Base-by-base conservation (phyloP, 2,888 invertebrate species). In the Torymus auratus region DNA sequence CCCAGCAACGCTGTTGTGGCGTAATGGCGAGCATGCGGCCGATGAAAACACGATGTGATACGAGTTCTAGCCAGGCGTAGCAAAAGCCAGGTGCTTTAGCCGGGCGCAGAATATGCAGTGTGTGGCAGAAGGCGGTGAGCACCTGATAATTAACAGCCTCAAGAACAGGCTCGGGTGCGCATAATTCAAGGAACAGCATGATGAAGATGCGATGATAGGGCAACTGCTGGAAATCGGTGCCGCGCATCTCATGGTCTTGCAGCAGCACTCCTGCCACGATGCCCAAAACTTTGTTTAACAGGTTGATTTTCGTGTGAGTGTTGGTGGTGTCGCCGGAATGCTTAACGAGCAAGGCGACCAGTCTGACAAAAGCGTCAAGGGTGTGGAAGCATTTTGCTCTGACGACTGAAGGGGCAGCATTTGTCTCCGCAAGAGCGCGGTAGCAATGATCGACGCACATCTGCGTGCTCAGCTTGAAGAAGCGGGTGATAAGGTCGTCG, bases 131-230 rank as follows among this genome's bases (percentile, higher is more conserved):
- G 11, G 98, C 98, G 17, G 97, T 98, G 69, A 99, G 93, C 85
- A 98, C 96, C 92, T 96, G 97, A 91, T 96, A 97, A 92, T 97
- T 98, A 88, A 99, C 96, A 72, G 97, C 95, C 91, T 99, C 99
- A 71, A 99, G 92, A 13, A 98, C 96, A 0, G 96, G 96, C 89
- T 98, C 99, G 0, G 98, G 96, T 84, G 96, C 95, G 89, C 98
- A 99, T 88, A 99, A 93, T 89, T 99, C 99, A 83, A 99, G 94
- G 92, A 99, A 99, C 64, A 99, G 93, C 94, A 98, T 98, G 83
- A 99, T 96, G 87, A 99, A 95, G 83, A 99, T 96, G 70, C 99
- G 94, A 90, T 99, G 99, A 91, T 99, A 99, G 0, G 99, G 99
- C 87, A 99, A 92, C 91, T 99, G 99, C 89, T 99, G 98, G 92